These are phyloP conservation scores for Halocaridina rubra DNA, from an alignment of 2,888 invertebrate genomes.

Conservation along the genomic window DNA sequence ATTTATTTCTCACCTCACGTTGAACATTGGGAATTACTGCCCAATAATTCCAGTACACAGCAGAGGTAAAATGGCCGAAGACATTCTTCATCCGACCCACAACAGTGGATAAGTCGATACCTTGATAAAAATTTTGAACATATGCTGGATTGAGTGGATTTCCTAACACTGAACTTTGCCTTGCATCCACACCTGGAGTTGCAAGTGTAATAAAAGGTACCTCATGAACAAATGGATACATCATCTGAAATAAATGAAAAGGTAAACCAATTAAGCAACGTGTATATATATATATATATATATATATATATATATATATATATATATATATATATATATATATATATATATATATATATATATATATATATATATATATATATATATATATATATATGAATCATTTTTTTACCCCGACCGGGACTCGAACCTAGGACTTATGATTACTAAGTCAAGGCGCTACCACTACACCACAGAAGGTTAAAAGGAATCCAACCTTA, in stretches of 20 bases:
- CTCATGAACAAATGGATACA: conserved; percentile 48
- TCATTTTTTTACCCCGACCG: too few relatives aligned
- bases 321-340: too few relatives aligned
- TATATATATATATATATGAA: too few relatives aligned
- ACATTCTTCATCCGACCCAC: background rate
- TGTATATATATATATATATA: too few relatives aligned
- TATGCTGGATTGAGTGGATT: conserved; percentile 50
- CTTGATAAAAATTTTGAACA: background rate
- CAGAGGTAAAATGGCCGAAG: background rate
- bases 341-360: too few relatives aligned
- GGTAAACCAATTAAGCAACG: too few relatives aligned
- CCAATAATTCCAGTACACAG: conserved; percentile 32
- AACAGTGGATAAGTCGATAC: background rate
- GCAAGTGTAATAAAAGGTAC: conserved; percentile 35
- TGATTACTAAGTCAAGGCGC: too few relatives aligned
- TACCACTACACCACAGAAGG: too few relatives aligned
- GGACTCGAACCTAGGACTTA: too few relatives aligned
- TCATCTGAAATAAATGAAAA: background rate
- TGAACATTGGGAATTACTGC: conserved; percentile 20
- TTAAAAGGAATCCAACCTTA: too few relatives aligned
- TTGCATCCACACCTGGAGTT: conserved; percentile 28
- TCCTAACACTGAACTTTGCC: conserved; percentile 45
- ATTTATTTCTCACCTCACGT: conserved; percentile 41
- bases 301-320: too few relatives aligned
- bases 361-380: too few relatives aligned